Evolutionary conservation across 2,113 vertebrate genomes (phyloP), one percentile per base, ranked within the genome.

Genomic region (Regulus satrapa): DNA sequence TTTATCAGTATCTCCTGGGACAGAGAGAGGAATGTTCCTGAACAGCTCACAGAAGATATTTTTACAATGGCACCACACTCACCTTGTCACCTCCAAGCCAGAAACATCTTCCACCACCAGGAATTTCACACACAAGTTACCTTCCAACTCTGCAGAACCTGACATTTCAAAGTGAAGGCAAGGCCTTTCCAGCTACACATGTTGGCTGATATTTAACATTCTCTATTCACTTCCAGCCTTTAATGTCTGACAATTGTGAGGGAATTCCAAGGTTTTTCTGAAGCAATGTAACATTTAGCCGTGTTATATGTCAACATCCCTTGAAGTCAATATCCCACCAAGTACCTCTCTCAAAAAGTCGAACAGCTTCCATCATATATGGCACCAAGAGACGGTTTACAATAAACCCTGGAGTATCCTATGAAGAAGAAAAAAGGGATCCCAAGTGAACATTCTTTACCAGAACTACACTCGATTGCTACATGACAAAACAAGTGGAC

Each of bases 391-490:
- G 99, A 40, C 99, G 98, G 94, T 99, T 99, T 34, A 99, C 99
- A 46, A 99, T 97, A 90, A 99, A 99, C 10, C 99, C 99, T 8
- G 99, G 99, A 11, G 99, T 99, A 83, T 99, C 99, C 99, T 99
- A 74, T 21, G 45, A 59, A 40, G 76, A 89, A 86, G 34, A 51
- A 84, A 63, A 74, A 55, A 13, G 18, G 13, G 36, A 75, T 80
- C 85, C 25, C 84, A 77, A 92, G 77, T 15, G 83, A 86, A 61
- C 12, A 28, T 13, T 21, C 26, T 76, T 82, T 51, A 89, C 14
- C 28, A 73, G 28, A 55, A 21, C n/a, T 58, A 66, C 19, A 67
- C 18, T 69, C 64, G 66, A 89, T 78, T 0, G 1, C 31, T 41
- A 32, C 18, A 20, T 5, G 62, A 64, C 16, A 92, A 61, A 91